These are phyloP conservation scores for Zaprionus bogoriensis DNA, from an alignment of 2,888 invertebrate species.

Conservation along the genomic window DNA sequence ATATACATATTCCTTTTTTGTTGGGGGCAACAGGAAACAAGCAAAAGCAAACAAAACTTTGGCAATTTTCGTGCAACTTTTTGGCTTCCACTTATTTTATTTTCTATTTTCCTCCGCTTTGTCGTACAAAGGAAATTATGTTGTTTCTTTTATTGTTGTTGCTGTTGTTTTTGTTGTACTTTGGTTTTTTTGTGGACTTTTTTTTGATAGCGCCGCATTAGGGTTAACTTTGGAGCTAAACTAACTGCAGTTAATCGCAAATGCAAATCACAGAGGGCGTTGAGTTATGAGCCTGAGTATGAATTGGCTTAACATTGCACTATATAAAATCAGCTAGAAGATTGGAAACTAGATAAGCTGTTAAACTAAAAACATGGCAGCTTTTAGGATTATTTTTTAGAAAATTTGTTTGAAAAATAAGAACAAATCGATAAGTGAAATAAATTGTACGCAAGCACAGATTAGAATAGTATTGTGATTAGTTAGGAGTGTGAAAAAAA, in stretches of 20 bases:
- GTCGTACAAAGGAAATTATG: constrained; percentile 47
- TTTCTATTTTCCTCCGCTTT: constrained; percentile 22
- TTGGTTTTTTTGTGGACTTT: background rate
- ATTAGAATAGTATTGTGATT: no score
- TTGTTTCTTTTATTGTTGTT: constrained; percentile 1
- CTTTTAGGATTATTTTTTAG: no score
- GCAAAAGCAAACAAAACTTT: constrained; percentile 58
- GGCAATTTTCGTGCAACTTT: constrained; percentile 66
- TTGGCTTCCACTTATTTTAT: constrained; percentile 52
- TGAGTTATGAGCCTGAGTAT: background rate
- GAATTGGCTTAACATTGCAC: no score
- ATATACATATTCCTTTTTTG: constrained; percentile 4
- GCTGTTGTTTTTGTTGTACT: background rate
- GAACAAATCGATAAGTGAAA: no score
- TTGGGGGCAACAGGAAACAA: constrained; percentile 37
- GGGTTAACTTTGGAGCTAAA: constrained; percentile 16
- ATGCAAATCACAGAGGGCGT: background rate
- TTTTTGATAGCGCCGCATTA: background rate
- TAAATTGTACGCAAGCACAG: no score
- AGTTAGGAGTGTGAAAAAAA: no score
- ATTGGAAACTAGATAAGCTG: no score
- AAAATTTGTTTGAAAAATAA: no score
- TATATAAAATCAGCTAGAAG: no score
- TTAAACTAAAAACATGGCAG: no score
- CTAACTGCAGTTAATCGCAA: background rate